Percentiles rank a stretch among this genome's conserved stretches.
Conservation (phyloP, 2,888 invertebrate species). For the Orthonychiurus folsomi region DNA sequence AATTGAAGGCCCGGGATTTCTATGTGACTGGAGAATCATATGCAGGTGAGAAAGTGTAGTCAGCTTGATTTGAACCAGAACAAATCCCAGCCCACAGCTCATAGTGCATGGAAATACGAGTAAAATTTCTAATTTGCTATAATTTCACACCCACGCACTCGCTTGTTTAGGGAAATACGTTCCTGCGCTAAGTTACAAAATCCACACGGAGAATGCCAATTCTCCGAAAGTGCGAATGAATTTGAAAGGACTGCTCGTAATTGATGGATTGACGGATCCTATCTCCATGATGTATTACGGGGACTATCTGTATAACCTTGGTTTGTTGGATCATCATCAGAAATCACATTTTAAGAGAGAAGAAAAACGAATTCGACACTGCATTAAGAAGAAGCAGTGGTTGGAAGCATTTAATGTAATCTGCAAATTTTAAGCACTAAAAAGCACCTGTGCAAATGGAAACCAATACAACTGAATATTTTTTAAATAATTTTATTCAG, state of each 20-base stretch:
- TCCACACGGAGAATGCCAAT: slow-evolving; percentile 55
- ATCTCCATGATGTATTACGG: slow-evolving; percentile 66
- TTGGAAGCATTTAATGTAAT: slow-evolving; percentile 57
- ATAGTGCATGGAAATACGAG: no score
- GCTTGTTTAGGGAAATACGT: slow-evolving; percentile 55
- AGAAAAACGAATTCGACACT: slow-evolving; percentile 54
- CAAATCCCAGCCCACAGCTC: no score
- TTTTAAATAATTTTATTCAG: no score
- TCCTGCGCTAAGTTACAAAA: slow-evolving; percentile 56
- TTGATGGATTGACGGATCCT: slow-evolving; percentile 72
- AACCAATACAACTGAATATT: no score
- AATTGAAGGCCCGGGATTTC: slow-evolving; percentile 64
- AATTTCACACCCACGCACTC: no score
- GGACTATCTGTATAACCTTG: slow-evolving; percentile 69
- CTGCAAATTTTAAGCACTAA: no score
- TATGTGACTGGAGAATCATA: slow-evolving; percentile 86
- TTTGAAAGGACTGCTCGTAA: slow-evolving; percentile 58
- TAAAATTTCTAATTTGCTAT: no score
- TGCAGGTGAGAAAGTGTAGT: slow-evolving; percentile 55
- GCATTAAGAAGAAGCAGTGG: slow-evolving; percentile 58
- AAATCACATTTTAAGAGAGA: slow-evolving; percentile 53
- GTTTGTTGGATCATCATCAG: slow-evolving; percentile 59
- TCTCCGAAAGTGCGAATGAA: slow-evolving; percentile 58
- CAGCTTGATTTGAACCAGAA: no score
- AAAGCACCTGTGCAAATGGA: no score